Evolutionary conservation across 1,140 invertebrate genomes (phyloP), one percentile per base, ranked within the genome.

Genomic region (Lineus longissimus): DNA sequence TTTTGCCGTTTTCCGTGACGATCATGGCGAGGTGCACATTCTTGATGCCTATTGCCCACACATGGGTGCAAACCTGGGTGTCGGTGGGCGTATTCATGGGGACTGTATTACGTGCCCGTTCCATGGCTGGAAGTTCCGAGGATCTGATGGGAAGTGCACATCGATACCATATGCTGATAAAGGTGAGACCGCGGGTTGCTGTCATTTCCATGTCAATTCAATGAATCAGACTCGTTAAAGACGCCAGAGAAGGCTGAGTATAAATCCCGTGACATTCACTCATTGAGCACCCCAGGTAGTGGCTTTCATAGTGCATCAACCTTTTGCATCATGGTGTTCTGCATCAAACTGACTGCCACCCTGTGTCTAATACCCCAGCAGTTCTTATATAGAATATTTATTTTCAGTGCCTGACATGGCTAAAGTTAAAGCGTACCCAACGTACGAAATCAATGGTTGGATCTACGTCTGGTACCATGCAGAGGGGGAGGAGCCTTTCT

Each of bases 21-120:
- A 87, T 62, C 67, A 75, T 56, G 86, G 87, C 0, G 73, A 84
- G n/a, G 86, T 87, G 0, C 86, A 87, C 59, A 85, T 90, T 2
- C 75, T 94, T 25, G 89, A 95, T 76, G 91, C 92, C 0, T 93
- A 93, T 75, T 95, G 93, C 75, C 92, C 92, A 0, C 93, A 95
- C 79, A 81, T 94, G 70, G 93, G 93, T 0, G 92, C 92, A 0
- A 91, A 94, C 76, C 84, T 95, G 73, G 91, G 84, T 0, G 83
- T 89, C 13, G 91, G 91, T 0, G 92, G 92, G 0, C 81, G 79
- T 0, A 83, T 85, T 30, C 88, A 87, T 0, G 87, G 91, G 57
- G 72, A 78, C 63, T 92, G 90, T 72, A 84, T 95, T 4, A 87
- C 92, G 72, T 95, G 93, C 75, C 93, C 93, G 0, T 95, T 95